Evolutionary conservation across 2,113 vertebrate genomes (phyloP).

Genomic region (Procavia capensis): DNA sequence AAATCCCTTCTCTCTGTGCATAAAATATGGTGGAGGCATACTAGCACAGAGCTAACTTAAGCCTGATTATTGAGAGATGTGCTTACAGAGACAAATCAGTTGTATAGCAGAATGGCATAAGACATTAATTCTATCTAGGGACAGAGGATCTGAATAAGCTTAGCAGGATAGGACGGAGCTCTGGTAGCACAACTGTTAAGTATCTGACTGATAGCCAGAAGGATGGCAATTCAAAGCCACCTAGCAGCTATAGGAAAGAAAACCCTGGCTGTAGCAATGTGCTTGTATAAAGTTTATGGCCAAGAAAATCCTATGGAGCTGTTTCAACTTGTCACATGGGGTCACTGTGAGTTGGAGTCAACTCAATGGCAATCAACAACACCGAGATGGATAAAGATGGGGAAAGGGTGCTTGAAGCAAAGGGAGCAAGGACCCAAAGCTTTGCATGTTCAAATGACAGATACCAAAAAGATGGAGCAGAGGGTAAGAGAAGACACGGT

Average conservation of each 20-base stretch:
- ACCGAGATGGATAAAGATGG: not conserved
- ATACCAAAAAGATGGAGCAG: not conserved
- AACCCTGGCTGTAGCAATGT: not conserved
- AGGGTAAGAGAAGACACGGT: not conserved
- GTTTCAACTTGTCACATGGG: not conserved
- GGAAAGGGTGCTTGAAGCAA: not conserved
- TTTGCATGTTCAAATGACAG: slow-evolving; percentile 4
- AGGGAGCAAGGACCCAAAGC: not conserved
- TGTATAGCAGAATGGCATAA: not conserved
- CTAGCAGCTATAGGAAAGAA: not conserved
- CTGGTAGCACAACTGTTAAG: not conserved
- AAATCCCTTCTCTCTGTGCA: not conserved
- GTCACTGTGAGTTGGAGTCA: not conserved
- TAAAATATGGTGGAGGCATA: not conserved
- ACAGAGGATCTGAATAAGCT: not conserved
- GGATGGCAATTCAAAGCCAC: not conserved
- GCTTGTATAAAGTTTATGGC: not conserved
- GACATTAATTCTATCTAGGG: not conserved
- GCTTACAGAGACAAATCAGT: slow-evolving; percentile 38
- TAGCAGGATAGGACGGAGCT: not conserved
- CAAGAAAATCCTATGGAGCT: not conserved
- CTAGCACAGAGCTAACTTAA: not conserved
- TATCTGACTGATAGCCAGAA: not conserved
- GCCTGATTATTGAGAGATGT: not conserved
- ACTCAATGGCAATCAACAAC: not conserved